Percentiles rank a stretch among this genome's conserved stretches.
phyloP scores from a whole-genome alignment of 2,888 invertebrate genomes.

The Gnatocerus cornutus region DNA sequence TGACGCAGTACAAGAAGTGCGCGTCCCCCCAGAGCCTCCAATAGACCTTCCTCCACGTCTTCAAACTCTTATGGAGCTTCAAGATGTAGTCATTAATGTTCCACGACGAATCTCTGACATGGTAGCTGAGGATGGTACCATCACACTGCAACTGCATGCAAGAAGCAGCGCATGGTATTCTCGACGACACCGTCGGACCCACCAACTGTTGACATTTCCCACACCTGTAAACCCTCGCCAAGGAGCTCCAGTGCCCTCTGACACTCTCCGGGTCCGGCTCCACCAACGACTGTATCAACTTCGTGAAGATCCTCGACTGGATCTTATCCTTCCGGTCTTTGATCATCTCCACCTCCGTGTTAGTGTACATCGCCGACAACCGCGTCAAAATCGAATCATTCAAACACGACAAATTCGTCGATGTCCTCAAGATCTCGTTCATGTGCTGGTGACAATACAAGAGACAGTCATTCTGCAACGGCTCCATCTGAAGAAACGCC shows the following conservation, averaged over 20 bases:
- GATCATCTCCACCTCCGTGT: conserved; percentile 88
- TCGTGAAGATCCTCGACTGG: conserved; percentile 87
- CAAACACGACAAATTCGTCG: conserved; percentile 90
- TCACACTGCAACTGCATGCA: conserved; percentile 83
- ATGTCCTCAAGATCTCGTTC: conserved; percentile 88
- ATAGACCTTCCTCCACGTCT: conserved; percentile 91
- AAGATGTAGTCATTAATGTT: conserved; percentile 86
- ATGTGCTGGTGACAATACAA: conserved; percentile 90
- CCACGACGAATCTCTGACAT: conserved; percentile 86
- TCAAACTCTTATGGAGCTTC: conserved; percentile 83
- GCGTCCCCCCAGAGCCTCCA: conserved; percentile 96
- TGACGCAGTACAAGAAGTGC: conserved; percentile 88
- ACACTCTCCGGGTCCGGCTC: conserved; percentile 84
- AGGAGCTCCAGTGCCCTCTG: conserved; percentile 86
- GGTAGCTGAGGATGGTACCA: conserved; percentile 82
- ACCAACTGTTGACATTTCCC: conserved; percentile 65
- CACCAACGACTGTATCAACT: conserved; percentile 84
- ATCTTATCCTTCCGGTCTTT: conserved; percentile 92
- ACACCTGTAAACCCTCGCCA: conserved; percentile 83
- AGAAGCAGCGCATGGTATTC: conserved; percentile 82
- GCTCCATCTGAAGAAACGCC: conserved; percentile 95
- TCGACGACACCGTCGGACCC: conserved; percentile 80
- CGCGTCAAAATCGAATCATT: conserved; percentile 84
- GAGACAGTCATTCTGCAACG: conserved; percentile 88
- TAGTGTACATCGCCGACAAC: conserved; percentile 90